Percentiles rank a stretch among this genome's conserved stretches.
Conservation (phyloP, 2,113 vertebrate species). For the Gymnarchus niloticus region DNA sequence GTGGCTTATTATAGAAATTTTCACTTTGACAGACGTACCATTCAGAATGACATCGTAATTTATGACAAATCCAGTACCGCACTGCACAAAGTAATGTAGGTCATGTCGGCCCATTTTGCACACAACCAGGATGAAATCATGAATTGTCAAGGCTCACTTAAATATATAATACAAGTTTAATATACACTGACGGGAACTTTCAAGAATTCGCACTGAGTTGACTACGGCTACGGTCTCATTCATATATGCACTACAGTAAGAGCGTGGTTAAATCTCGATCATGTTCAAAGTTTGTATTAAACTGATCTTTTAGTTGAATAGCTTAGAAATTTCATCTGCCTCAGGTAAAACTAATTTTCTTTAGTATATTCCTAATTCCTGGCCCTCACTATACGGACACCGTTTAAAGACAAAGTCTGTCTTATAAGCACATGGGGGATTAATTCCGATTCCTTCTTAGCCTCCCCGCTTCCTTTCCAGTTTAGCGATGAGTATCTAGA, state of each 20-base stretch:
- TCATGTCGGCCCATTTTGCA: background rate
- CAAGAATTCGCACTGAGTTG: background rate
- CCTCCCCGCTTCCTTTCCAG: conserved; percentile 56
- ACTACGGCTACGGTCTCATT: background rate
- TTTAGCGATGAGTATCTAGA: conserved; percentile 64
- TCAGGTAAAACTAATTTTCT: background rate
- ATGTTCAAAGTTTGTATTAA: background rate
- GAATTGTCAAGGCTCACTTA: background rate
- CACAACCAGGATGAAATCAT: background rate
- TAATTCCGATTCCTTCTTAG: conserved; percentile 68
- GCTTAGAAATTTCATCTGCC: background rate
- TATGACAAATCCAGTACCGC: background rate
- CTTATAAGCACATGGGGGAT: conserved; percentile 66
- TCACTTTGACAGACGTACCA: background rate
- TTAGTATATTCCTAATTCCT: too few relatives aligned
- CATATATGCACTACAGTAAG: background rate
- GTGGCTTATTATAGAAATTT: background rate
- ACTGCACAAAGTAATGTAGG: background rate
- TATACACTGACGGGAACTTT: background rate
- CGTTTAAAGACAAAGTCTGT: conserved; percentile 43
- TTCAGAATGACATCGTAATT: background rate
- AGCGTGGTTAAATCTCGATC: background rate
- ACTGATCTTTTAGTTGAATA: background rate
- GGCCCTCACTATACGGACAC: background rate
- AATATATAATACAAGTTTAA: background rate